Base-by-base conservation (phyloP, 2,888 invertebrate species). In the Ptilodon capucinus region DNA sequence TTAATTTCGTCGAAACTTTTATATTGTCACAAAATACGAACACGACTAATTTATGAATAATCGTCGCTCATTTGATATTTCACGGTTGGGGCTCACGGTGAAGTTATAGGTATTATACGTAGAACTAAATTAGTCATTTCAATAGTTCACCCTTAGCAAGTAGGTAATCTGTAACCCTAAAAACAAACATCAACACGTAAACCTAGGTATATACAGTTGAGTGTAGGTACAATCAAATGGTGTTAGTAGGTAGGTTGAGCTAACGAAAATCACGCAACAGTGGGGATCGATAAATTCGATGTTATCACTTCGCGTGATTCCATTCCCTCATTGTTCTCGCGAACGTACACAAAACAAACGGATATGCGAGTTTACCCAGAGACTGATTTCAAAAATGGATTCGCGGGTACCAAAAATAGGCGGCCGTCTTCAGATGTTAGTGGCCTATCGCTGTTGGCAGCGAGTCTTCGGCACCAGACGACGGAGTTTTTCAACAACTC, bases 401-500 rank as follows among this genome's bases (percentile, higher is more conserved):
- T 64, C 43, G 57, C 55, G 25, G 53, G 60, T 48, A 44, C 57
- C 40, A 68, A 63, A 48, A 73, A 70, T 41, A 57, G 56, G 36
- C 56, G 66, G 44, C 23, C 65, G 2, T 41, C 47, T 46, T 62
- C 73, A 46, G 79, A 81, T 42, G 78, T 76, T 42, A 76, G 82
- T 16, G 71, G 82, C 8, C 48, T 86, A 30, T 79, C 86, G 5
- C 58, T 93, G 60, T 75, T 94, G 46, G 92, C 93, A 18, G 92
- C 94, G 1, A 95, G 95, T 74, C 92, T 94, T 69, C 91, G 92
- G 25, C 94, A 94, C 71, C 95, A 95, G 79, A 93, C 94, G 0
- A 93, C 93, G 48, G 93, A 95, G 71, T 95, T 95, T 79, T 95
- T 95, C 70, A 93, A 94, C 64, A 94, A 95, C 71, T 95, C 95